Conservation (phyloP, 2,113 vertebrate genomes). For the Nerophis lumbriciformis region DNA sequence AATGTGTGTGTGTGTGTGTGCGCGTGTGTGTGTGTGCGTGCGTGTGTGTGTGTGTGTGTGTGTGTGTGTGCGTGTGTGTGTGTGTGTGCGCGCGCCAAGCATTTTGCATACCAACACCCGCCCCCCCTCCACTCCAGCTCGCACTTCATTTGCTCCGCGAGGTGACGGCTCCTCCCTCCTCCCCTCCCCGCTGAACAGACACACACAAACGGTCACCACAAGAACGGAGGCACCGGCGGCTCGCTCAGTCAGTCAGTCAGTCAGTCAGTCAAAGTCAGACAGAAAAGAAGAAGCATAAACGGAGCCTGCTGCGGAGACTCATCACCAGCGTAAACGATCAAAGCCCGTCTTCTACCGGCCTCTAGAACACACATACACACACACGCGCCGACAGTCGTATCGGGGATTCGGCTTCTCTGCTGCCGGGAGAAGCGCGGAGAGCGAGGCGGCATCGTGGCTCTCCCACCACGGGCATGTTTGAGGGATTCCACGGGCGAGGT, state of each 20-base stretch:
- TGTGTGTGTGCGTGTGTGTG: not conserved
- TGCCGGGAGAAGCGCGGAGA: slow-evolving; percentile 9
- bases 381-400: not conserved
- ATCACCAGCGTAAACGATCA: not conserved
- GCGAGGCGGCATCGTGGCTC: slow-evolving; percentile 59
- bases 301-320: slow-evolving; percentile 3
- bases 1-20: not conserved
- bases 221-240: slow-evolving; percentile 11
- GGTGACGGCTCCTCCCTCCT: slow-evolving; percentile 35
- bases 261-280: not conserved
- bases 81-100: not conserved
- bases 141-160: slow-evolving; percentile 33
- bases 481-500: slow-evolving; percentile 46
- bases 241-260: not conserved
- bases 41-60: not conserved
- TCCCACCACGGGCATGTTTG: slow-evolving; percentile 64
- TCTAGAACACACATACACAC: not conserved
- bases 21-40: not conserved
- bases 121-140: slow-evolving; percentile 13
- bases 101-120: slow-evolving; percentile 8
- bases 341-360: not conserved
- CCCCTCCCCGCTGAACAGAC: slow-evolving; percentile 55
- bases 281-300: slow-evolving; percentile 7
- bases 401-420: not conserved
- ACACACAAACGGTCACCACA: slow-evolving; percentile 49